Evolutionary conservation across 1,140 invertebrate genomes (phyloP).

Genomic region (Streblospio benedicti): DNA sequence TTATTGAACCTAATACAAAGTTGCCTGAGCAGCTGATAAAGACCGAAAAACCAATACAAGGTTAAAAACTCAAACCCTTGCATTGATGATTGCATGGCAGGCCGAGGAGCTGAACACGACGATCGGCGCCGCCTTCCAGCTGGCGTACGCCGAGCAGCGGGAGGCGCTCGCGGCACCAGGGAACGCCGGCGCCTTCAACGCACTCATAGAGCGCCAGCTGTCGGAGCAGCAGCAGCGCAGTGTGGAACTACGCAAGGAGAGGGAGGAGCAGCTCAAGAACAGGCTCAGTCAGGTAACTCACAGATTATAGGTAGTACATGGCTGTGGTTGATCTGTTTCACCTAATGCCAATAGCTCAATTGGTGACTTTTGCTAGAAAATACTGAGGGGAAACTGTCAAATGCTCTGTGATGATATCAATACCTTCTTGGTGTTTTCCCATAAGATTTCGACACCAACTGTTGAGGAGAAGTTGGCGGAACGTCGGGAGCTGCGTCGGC

Average conservation of each 20-base stretch:
- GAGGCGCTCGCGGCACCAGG: conserved; percentile 45
- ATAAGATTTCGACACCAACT: conserved; percentile 15
- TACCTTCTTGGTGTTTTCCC: no score
- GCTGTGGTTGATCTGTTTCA: no score
- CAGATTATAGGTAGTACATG: no score
- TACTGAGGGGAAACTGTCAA: no score
- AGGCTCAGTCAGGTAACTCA: no score
- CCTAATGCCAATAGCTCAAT: no score
- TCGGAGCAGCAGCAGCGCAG: conserved; percentile 35
- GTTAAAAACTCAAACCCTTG: no score
- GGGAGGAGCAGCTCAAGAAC: conserved; percentile 9
- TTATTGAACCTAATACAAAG: no score
- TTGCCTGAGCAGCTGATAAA: no score
- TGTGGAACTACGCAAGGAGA: conserved; percentile 23
- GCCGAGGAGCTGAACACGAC: conserved; percentile 78
- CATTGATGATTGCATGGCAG: conserved; percentile 53
- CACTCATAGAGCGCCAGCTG: conserved; percentile 42
- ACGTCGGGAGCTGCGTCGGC: conserved; percentile 9
- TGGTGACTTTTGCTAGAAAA: no score
- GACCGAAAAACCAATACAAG: no score
- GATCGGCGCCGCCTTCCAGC: conserved; percentile 82
- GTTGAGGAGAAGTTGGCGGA: conserved; percentile 4
- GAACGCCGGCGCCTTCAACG: conserved; percentile 31
- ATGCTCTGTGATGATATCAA: no score
- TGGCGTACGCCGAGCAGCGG: conserved; percentile 78